A percentile compares a stretch with the other conserved stretches of the same genome.
Conservation (phyloP, 1,140 invertebrate species). For the Heliconius hewitsoni region DNA sequence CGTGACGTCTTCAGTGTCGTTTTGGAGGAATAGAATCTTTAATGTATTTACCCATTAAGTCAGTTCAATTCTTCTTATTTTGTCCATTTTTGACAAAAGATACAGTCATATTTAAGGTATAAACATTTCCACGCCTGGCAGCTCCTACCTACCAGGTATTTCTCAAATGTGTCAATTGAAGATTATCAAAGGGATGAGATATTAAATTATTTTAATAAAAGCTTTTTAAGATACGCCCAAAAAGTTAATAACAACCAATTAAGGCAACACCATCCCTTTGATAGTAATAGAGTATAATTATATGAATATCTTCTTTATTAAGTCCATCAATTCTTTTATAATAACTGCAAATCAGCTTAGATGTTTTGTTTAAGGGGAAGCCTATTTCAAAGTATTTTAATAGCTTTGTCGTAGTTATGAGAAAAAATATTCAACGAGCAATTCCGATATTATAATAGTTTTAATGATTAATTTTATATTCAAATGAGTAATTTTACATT, state of each 20-base stretch:
- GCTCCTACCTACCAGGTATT: not conserved
- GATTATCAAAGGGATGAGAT: not conserved
- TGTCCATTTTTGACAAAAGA: not conserved
- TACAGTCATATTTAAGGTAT: no score
- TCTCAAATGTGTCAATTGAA: not conserved
- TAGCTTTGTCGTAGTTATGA: not conserved
- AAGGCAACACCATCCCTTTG: constrained; percentile 34
- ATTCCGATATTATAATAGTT: not conserved
- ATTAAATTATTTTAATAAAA: constrained; percentile 8
- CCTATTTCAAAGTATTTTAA: not conserved
- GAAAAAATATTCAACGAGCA: not conserved
- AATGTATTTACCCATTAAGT: no score
- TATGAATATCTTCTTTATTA: constrained; percentile 36
- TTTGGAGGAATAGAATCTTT: no score
- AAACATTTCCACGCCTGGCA: not conserved
- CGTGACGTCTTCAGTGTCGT: no score
- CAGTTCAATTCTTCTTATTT: not conserved
- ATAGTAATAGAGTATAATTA: constrained; percentile 42
- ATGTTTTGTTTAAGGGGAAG: constrained; percentile 27
- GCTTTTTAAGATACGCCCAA: constrained; percentile 5
- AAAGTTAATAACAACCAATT: constrained; percentile 38
- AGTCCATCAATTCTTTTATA: constrained; percentile 33
- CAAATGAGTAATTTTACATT: no score
- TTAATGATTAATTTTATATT: not conserved
- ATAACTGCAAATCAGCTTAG: constrained; percentile 28